Evolutionary conservation across 2,113 vertebrate species (phyloP), one percentile per base, ranked within the genome.

Genomic region (Esox niger): DNA sequence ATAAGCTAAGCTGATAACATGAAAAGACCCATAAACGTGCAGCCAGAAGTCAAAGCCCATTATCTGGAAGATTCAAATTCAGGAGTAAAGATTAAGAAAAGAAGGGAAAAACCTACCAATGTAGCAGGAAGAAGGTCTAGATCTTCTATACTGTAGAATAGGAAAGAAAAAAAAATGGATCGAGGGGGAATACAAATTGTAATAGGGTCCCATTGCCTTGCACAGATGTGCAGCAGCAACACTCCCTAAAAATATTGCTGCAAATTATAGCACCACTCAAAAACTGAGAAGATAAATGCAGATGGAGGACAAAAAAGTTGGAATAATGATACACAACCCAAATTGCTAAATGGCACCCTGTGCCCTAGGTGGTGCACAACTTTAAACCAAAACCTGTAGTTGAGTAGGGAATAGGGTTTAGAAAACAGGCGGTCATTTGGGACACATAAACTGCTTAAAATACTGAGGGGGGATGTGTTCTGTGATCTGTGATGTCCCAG

Each of bases 1-100:
- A 97, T 96, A 95, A 98, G 96, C 95, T 96, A 96, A 97, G 95
- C 95, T 96, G 95, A 97, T 97, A 97, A 98, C 97, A 98, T 98
- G 95, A 99, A 98, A 97, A 99, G 95, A 96, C 93, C 95, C 95
- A 96, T 98, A 98, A 99, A 98, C 95, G 96, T 97, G 95, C 95
- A 98, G 97, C 96, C 96, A 98, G 95, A 95, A 99, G 97, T 98
- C 97, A 98, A 94, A 98, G 95, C 94, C 94, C 95, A 98, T 99
- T 99, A 98, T 98, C 94, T 95, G 89, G 91, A 95, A 95, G 38
- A 96, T 95, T 96, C 93, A 94, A 98, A 98, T 95, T 93, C 88
- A 75, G 82, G 89, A 86, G 88, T 91, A 83, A 88, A 86, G 84
- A 90, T 75, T 79, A 82, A 76, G 69, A 64, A 60, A 33, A 88